Conservation (phyloP, 2,113 vertebrate species). For the Sphaerodactylus townsendi region DNA sequence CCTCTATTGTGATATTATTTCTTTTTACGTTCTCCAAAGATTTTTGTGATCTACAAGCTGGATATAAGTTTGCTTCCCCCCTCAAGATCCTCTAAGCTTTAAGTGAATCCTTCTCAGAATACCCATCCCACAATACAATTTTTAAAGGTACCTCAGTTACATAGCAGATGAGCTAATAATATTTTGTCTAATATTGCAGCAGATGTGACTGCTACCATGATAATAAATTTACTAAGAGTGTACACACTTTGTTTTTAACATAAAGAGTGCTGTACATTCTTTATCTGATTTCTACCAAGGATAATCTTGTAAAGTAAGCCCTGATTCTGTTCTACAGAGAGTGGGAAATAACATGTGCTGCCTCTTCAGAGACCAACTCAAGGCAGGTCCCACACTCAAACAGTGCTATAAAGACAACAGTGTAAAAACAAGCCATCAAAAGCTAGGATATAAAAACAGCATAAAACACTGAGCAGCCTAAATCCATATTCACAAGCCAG, state of each 20-base stretch:
- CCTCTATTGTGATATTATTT: neutral
- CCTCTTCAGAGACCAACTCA: too few relatives aligned
- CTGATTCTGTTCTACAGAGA: neutral
- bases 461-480: too few relatives aligned
- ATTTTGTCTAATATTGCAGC: neutral
- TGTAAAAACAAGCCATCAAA: too few relatives aligned
- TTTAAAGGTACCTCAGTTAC: too few relatives aligned
- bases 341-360: too few relatives aligned
- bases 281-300: neutral
- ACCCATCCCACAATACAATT: neutral
- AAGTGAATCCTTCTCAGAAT: neutral
- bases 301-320: neutral
- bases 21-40: neutral
- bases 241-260: neutral
- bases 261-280: neutral
- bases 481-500: too few relatives aligned
- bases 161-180: neutral
- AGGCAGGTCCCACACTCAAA: too few relatives aligned
- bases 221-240: neutral
- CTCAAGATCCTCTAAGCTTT: neutral
- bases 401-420: too few relatives aligned
- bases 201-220: neutral
- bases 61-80: neutral
- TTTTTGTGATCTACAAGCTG: neutral
- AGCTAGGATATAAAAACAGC: too few relatives aligned